These are phyloP conservation scores for Sebastolobus alascanus DNA, from an alignment of 2,797 vertebrate genomes.

Conservation along the genomic window DNA sequence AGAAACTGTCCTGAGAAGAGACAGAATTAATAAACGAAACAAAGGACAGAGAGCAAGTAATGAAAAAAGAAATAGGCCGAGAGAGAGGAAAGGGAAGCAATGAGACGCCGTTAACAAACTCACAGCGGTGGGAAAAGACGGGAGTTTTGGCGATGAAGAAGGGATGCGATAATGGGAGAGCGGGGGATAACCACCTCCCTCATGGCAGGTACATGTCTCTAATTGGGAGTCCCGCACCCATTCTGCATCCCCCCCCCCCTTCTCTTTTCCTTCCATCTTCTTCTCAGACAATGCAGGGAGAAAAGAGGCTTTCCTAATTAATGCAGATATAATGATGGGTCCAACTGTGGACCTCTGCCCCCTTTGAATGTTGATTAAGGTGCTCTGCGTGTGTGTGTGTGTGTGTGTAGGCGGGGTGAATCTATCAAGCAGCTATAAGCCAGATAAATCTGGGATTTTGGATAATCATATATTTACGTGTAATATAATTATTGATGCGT, in stretches of 20 bases:
- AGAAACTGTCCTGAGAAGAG: conserved; percentile 33
- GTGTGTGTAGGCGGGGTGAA: not conserved
- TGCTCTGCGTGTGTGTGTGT: conserved; percentile 1
- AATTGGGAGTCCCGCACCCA: conserved; percentile 69
- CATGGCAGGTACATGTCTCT: conserved; percentile 78
- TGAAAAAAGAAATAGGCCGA: not conserved
- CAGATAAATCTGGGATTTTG: conserved; percentile 55
- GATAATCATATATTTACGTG: conserved; percentile 54
- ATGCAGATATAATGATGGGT: conserved; percentile 84
- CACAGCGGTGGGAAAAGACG: conserved; percentile 11
- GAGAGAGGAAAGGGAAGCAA: conserved; percentile 18
- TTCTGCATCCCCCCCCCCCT: not conserved
- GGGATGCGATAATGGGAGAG: conserved; percentile 57
- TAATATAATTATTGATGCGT: conserved; percentile 52
- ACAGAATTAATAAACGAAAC: conserved; percentile 47
- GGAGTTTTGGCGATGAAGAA: conserved; percentile 49
- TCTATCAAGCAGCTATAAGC: conserved; percentile 30
- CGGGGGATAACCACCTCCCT: conserved; percentile 54
- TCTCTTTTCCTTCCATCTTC: conserved; percentile 32
- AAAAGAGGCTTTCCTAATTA: conserved; percentile 74
- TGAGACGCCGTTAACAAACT: conserved; percentile 46
- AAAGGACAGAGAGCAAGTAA: conserved; percentile 24
- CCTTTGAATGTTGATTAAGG: conserved; percentile 75
- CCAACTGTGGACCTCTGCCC: conserved; percentile 79
- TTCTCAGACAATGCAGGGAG: conserved; percentile 59